Base-by-base conservation (phyloP, 2,888 invertebrate genomes). In the Conus canariensis region DNA sequence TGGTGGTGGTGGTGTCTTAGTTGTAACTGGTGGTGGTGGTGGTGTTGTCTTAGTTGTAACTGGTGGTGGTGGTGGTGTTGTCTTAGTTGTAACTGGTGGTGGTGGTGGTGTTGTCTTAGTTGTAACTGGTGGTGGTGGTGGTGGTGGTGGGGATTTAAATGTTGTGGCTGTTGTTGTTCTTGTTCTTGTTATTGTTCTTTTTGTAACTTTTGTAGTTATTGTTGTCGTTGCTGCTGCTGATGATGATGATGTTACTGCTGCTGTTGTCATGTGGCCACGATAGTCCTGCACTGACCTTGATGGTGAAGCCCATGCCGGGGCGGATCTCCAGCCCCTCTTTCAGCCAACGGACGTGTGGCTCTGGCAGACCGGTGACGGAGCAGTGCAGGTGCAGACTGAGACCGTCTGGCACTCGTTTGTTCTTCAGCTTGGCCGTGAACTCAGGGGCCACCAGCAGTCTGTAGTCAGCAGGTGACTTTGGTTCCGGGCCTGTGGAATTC, bases 321-420 rank as follows among this genome's bases (percentile, higher is more conserved):
- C 91, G 91, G 60, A 95, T 94, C 74, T 94, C 94, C 59, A 91
- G 90, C 2, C 98, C 45, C 96, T 99, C 98, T 95, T 98, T 97
- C 96, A 98, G 98, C 99, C 99, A 99, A 87, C 97, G 97, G 22
- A 98, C 97, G 92, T 97, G 97, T 0, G 98, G 98, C 90, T 96
- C 96, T 2, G 97, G 97, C 88, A 97, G 96, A 22, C 97, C 97
- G 88, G 98, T 97, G 45, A 99, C 98, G 96, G 98, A 98, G 96
- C 99, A 99, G 87, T 93, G 93, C 45, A 96, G 93, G 80, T 93
- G 92, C n/a, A 95, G 93, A 92, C 94, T 93, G 89, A 91, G 93
- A 70, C 95, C 95, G 64, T 94, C 94, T 0, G 93, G 91, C 45
- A 94, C 94, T 6, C 92, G 91, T n/a, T 94, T 92, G 90, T 94